These are phyloP conservation scores for Isoperla grammatica DNA, from an alignment of 2,888 invertebrate species.

Conservation along the genomic window DNA sequence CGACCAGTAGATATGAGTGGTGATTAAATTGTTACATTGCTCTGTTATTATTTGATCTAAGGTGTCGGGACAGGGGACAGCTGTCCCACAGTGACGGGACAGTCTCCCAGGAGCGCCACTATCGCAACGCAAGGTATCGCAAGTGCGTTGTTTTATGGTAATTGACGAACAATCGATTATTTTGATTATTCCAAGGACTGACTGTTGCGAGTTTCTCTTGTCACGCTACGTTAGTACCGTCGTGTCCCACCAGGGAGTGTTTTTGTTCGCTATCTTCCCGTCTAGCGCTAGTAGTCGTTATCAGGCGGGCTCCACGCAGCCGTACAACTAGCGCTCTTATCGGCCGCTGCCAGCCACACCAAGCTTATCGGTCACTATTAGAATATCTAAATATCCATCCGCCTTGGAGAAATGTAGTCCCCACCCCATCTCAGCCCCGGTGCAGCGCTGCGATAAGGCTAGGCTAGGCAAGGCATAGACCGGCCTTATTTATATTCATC, in stretches of 20 bases:
- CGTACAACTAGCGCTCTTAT: constrained; percentile 21
- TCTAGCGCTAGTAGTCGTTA: constrained; percentile 25
- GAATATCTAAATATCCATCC: constrained; percentile 41
- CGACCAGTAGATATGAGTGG: not conserved
- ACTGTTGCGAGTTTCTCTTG: constrained; percentile 1
- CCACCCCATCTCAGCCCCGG: constrained; percentile 17
- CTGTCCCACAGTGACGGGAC: not conserved
- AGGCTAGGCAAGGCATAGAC: not conserved
- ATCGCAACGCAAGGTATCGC: not conserved
- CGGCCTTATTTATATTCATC: constrained; percentile 34
- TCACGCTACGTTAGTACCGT: constrained; percentile 1
- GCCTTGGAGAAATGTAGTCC: constrained; percentile 31
- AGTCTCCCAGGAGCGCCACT: not conserved
- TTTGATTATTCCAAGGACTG: constrained; percentile 16
- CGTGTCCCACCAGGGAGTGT: constrained; percentile 11
- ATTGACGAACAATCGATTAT: constrained; percentile 15
- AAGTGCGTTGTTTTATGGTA: constrained; percentile 12
- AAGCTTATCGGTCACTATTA: constrained; percentile 39
- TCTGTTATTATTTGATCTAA: not conserved
- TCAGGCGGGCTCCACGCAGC: constrained; percentile 23
- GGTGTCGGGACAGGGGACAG: too few species aligned
- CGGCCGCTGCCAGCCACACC: constrained; percentile 20
- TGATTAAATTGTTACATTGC: not conserved
- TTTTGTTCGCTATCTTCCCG: constrained; percentile 23
- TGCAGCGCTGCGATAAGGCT: constrained; percentile 22